phyloP scores from a whole-genome alignment of 1,140 invertebrate species.

The Teleogryllus occipitalis region DNA sequence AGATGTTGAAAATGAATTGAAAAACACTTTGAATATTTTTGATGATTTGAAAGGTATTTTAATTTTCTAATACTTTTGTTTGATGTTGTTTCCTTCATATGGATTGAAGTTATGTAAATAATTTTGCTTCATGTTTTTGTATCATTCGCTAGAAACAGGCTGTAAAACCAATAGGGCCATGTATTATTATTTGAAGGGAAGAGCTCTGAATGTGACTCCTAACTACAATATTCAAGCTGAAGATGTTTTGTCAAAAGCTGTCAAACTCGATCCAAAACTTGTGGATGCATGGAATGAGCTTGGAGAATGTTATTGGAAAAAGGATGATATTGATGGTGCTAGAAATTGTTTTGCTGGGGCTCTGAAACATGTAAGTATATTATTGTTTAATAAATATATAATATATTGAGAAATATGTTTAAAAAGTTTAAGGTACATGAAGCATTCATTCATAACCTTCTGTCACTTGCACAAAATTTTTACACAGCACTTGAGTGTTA shows the following conservation, averaged over 20 bases:
- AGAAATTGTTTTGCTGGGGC: constrained; percentile 79
- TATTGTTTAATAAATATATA: not conserved
- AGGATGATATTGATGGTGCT: constrained; percentile 68
- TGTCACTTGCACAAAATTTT: too few relatives aligned
- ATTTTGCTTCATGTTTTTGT: not conserved
- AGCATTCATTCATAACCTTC: too few relatives aligned
- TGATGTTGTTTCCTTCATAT: constrained; percentile 20
- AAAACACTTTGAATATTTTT: constrained; percentile 52
- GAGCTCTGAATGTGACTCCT: constrained; percentile 64
- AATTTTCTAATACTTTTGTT: constrained; percentile 16
- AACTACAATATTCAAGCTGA: constrained; percentile 60
- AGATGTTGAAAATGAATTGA: constrained; percentile 57
- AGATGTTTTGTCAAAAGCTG: constrained; percentile 67
- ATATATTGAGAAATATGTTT: not conserved
- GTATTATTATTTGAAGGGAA: constrained; percentile 67
- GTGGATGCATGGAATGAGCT: constrained; percentile 84
- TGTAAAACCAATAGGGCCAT: constrained; percentile 51
- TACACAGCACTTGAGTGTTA: too few relatives aligned
- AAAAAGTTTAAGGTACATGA: not conserved
- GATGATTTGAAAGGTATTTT: constrained; percentile 51
- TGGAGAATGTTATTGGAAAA: constrained; percentile 85
- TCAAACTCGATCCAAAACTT: constrained; percentile 74
- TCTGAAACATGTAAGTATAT: constrained; percentile 59
- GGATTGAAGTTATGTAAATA: not conserved
- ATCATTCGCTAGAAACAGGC: constrained; percentile 27